Evolutionary conservation across 1,140 invertebrate species (phyloP).

Genomic region (Microvelia longipes): DNA sequence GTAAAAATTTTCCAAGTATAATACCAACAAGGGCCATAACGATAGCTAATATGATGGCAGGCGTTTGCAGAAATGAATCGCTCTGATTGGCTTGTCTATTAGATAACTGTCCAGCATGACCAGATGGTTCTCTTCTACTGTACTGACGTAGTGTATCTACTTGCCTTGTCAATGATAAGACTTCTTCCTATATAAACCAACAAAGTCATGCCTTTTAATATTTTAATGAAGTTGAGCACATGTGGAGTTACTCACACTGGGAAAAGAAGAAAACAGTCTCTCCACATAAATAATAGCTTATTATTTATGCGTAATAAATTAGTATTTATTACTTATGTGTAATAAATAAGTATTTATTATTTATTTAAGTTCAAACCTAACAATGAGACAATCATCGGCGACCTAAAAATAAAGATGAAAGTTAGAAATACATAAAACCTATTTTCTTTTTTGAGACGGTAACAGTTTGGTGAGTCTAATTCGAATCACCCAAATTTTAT

Average conservation of each 20-base stretch:
- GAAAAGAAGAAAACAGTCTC: not conserved
- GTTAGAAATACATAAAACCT: too few relatives aligned
- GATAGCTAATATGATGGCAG: constrained; percentile 31
- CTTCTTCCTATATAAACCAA: constrained; percentile 25
- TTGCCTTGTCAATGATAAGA: constrained; percentile 18
- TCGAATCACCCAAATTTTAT: too few relatives aligned
- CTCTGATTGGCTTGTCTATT: constrained; percentile 15
- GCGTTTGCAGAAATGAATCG: constrained; percentile 27
- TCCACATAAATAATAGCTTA: not conserved
- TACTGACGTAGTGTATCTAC: constrained; percentile 13
- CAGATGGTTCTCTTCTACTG: constrained; percentile 2
- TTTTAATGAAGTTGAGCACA: not conserved
- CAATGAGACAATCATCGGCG: too few relatives aligned
- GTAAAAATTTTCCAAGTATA: constrained; percentile 34
- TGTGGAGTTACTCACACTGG: not conserved
- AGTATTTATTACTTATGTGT: not conserved
- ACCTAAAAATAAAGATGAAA: too few relatives aligned
- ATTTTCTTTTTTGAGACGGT: too few relatives aligned
- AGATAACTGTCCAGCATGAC: not conserved
- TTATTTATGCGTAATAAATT: not conserved
- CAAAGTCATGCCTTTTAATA: not conserved
- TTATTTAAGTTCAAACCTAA: not conserved
- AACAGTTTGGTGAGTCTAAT: too few relatives aligned
- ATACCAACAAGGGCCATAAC: constrained; percentile 31
- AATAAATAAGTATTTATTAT: not conserved